A percentile compares a stretch with the other conserved stretches of the same genome.
phyloP scores from a whole-genome alignment of 2,113 vertebrate genomes.

The Cheilinus undulatus region DNA sequence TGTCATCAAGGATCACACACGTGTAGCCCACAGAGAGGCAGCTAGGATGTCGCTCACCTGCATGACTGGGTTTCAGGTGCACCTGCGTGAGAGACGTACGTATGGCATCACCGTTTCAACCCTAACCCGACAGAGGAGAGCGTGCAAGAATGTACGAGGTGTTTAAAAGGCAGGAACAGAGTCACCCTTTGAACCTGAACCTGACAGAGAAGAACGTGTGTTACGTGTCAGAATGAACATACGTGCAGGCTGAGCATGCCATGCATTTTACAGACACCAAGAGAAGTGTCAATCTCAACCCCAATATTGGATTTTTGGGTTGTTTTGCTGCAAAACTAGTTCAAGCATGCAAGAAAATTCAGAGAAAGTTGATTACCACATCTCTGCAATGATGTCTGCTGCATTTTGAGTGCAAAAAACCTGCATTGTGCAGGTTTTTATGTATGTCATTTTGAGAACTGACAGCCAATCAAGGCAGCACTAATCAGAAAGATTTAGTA shows the following conservation, averaged over 20 bases:
- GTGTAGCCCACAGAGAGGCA: background rate
- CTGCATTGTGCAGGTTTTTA: background rate
- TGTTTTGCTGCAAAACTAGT: background rate
- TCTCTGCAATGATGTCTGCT: background rate
- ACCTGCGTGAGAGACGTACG: background rate
- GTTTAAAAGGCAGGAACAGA: background rate
- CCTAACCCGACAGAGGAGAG: background rate
- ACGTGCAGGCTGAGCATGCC: background rate
- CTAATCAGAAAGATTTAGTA: too few relatives aligned
- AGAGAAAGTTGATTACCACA: background rate
- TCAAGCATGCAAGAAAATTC: background rate
- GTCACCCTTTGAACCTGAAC: background rate
- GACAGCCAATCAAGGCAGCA: background rate
- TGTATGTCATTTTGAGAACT: too few relatives aligned
- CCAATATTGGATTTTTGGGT: background rate
- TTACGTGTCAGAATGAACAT: background rate
- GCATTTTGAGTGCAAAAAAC: background rate
- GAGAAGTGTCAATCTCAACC: background rate
- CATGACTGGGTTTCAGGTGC: conserved; percentile 13
- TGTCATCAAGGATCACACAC: background rate
- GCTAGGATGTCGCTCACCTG: background rate
- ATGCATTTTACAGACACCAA: conserved; percentile 7
- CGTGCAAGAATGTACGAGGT: background rate
- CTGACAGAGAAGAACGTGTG: background rate
- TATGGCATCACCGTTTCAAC: background rate